Percentiles rank a stretch among this genome's conserved stretches.
Conservation (phyloP, 2,888 invertebrate species). For the Nowickia ferox region DNA sequence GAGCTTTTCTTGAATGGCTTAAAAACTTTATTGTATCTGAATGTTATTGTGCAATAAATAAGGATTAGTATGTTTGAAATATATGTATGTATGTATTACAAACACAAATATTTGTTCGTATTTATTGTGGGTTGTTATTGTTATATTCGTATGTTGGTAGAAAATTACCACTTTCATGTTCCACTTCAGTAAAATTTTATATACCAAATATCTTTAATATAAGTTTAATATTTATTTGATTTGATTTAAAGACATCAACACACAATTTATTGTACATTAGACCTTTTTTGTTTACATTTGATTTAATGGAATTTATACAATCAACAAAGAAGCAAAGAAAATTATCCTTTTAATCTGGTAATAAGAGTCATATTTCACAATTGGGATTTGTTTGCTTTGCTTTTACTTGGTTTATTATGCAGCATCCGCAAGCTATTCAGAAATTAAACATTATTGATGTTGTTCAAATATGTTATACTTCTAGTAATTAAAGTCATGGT, state of each 20-base stretch:
- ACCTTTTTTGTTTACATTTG: not conserved
- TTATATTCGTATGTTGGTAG: not conserved
- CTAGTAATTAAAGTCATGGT: no score
- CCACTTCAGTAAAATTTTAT: not conserved
- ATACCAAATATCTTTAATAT: conserved; percentile 11
- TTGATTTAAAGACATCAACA: not conserved
- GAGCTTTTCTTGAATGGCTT: conserved; percentile 2
- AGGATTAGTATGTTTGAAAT: conserved; percentile 31
- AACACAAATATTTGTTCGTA: conserved; percentile 8
- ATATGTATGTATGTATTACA: no score
- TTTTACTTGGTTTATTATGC: conserved; percentile 28
- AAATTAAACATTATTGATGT: no score
- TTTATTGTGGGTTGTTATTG: not conserved
- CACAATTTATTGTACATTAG: not conserved
- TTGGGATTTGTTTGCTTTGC: conserved; percentile 2
- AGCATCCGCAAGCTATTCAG: not conserved
- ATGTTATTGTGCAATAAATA: conserved; percentile 30
- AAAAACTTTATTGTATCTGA: conserved; percentile 29
- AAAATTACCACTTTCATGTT: not conserved
- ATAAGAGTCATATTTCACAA: conserved; percentile 26
- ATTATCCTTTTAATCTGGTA: not conserved
- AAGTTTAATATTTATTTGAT: conserved; percentile 39
- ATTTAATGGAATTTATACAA: conserved; percentile 5
- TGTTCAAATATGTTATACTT: no score
- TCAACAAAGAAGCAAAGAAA: not conserved